Base-by-base conservation (phyloP, 2,113 vertebrate species). In the Pterophyllum scalare region DNA sequence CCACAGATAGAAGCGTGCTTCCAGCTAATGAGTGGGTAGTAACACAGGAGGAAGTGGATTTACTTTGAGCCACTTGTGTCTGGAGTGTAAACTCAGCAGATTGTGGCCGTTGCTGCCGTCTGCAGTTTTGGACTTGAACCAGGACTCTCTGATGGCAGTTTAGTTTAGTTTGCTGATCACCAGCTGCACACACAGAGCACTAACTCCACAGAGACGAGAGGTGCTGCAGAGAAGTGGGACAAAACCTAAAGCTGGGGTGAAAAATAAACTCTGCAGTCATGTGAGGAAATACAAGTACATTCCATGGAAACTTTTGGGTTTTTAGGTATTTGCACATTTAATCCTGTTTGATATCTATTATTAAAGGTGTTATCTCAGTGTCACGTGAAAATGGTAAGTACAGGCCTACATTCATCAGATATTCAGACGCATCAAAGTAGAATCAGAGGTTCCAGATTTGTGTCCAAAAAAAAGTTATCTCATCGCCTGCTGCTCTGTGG, bases 301-400 rank as follows among this genome's bases (percentile, higher is more conserved):
- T 0, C 1, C 1, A 46, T 1, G 20, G 54, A n/a, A n/a, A n/a
- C 1, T n/a, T 3, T 56, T 20, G 52, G 19, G 19, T n/a, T 9
- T 59, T 14, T 33, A 17, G 3, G 7, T 31, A 2, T 59, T 28
- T 0, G 4, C 19, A 0, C 52, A 15, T 54, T 22, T 75, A 22
- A 20, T 7, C 5, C 19, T 14, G 12, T n/a, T 33, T 5, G 20
- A 22, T 0, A 1, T 26, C 40, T 13, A 0, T 70, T 24, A 12
- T 9, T 0, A 49, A 70, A 52, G 15, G 24, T 3, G 64, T 20
- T 2, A 6, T 7, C 31, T 62, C 19, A 13, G 19, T 38, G 60
- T 52, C 7, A n/a, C 52, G 10, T 54, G 52, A 19, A n/a, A 54
- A 8, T 20, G 19, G 49, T 54, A 3, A 54, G 52, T 4, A n/a